Percentiles rank a stretch among this genome's conserved stretches.
These are phyloP conservation scores for Malurus splendens DNA, from an alignment of 2,797 vertebrate genomes.

Conservation along the genomic window DNA sequence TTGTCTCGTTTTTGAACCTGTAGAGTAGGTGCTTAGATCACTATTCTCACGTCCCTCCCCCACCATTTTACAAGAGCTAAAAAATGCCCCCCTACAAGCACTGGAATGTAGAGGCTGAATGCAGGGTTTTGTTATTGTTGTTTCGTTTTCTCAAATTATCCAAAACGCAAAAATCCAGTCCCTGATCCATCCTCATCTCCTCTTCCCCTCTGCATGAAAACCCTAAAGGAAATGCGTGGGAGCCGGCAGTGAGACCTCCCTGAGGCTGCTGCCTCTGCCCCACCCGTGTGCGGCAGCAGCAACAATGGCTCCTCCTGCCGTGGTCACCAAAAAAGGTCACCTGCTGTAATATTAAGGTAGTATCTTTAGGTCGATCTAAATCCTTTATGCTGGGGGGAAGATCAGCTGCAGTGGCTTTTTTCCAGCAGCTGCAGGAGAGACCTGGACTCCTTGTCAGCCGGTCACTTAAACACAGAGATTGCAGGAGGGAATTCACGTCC, in stretches of 20 bases:
- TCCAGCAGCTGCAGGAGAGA: too few relatives aligned
- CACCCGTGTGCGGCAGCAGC: background rate
- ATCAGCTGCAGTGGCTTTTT: background rate
- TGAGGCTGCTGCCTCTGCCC: background rate
- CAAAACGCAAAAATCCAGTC: background rate
- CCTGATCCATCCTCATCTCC: background rate
- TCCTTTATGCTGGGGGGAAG: background rate
- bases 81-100: constrained; percentile 47
- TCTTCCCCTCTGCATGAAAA: background rate
- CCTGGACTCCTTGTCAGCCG: background rate
- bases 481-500: background rate
- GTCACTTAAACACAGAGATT: background rate
- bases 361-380: background rate
- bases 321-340: background rate
- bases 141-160: background rate
- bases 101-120: constrained; percentile 26
- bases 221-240: background rate
- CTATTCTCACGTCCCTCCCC: background rate
- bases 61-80: constrained; percentile 31
- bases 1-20: background rate
- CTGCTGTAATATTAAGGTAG: background rate
- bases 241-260: background rate
- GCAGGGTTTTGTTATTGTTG: background rate
- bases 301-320: background rate
- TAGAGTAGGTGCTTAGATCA: background rate